Evolutionary conservation across 2,113 vertebrate species (phyloP).

Genomic region (Equus quagga): DNA sequence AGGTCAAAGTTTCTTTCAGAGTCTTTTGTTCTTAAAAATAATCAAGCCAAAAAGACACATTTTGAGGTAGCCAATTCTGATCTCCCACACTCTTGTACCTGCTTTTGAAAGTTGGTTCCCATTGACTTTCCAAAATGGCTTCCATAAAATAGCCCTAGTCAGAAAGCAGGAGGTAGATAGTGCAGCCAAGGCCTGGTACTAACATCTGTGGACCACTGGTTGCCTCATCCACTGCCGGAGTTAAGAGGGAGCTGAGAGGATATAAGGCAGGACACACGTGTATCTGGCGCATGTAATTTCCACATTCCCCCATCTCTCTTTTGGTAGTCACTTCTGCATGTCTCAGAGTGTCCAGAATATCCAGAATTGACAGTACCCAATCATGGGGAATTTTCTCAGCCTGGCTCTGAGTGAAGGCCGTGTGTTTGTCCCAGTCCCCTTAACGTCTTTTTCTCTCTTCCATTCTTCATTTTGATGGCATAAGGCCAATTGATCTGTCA

Average conservation of each 20-base stretch:
- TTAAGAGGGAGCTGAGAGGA: not conserved
- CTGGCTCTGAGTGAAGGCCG: not conserved
- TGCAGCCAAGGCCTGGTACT: too few relatives aligned
- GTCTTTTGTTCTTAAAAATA: too few relatives aligned
- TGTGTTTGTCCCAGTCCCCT: not conserved
- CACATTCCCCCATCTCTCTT: fast-evolving
- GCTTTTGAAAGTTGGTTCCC: not conserved
- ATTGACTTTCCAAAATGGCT: not conserved
- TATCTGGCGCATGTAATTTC: not conserved
- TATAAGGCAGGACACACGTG: not conserved
- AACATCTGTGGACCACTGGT: not conserved
- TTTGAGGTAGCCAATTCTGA: too few relatives aligned
- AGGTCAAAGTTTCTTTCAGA: too few relatives aligned
- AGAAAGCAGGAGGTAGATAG: not conserved
- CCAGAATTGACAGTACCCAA: not conserved
- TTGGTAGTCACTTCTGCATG: not conserved
- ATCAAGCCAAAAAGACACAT: too few relatives aligned
- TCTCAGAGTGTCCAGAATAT: not conserved
- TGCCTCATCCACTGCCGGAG: not conserved
- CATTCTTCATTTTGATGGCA: not conserved
- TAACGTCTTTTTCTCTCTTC: not conserved
- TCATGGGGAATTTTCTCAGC: not conserved
- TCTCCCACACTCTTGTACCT: not conserved
- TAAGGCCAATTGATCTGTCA: not conserved
- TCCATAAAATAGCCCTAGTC: not conserved